A percentile compares a stretch with the other conserved stretches of the same genome.
Evolutionary conservation across 2,888 invertebrate species (phyloP).

Genomic region (Andrena fulva): DNA sequence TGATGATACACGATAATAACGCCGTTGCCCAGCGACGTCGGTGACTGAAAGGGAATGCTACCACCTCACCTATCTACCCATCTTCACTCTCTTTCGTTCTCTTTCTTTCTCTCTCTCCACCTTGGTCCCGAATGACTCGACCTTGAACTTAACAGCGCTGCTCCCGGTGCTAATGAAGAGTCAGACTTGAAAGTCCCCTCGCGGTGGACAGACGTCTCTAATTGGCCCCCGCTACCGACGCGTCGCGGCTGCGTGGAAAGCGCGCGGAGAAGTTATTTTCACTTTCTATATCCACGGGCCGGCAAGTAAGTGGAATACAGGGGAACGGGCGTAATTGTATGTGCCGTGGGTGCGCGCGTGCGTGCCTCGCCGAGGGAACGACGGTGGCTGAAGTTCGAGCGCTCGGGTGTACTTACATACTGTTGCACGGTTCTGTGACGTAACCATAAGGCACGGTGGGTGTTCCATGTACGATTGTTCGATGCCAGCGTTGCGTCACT

Average conservation of each 20-base stretch:
- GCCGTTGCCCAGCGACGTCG: constrained; percentile 15
- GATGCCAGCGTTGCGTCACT: constrained; percentile 54
- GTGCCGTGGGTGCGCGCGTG: constrained; percentile 2
- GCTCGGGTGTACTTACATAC: constrained; percentile 4
- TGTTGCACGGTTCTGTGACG: constrained; percentile 37
- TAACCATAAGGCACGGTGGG: constrained; percentile 54
- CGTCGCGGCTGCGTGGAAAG: constrained; percentile 22
- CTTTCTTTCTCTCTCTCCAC: constrained; percentile 20
- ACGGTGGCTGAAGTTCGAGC: constrained; percentile 39
- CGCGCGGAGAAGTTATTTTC: constrained; percentile 61
- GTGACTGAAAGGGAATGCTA: constrained; percentile 47
- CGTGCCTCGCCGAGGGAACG: constrained; percentile 19
- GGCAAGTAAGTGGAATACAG: constrained; percentile 14
- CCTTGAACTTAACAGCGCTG: constrained; percentile 66
- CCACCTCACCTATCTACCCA: background rate
- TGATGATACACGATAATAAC: constrained; percentile 30
- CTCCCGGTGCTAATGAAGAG: constrained; percentile 62
- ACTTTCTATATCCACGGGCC: constrained; percentile 54
- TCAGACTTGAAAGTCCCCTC: constrained; percentile 36
- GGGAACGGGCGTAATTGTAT: constrained; percentile 11
- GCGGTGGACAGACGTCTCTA: constrained; percentile 49
- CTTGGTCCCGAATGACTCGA: constrained; percentile 40
- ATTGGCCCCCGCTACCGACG: constrained; percentile 44
- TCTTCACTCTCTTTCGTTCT: constrained; percentile 3
- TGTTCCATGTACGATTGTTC: constrained; percentile 59